Evolutionary conservation across 92 coral and sea anemone species (phyloP).

Genomic region (Hydrozoanthus gracilis): DNA sequence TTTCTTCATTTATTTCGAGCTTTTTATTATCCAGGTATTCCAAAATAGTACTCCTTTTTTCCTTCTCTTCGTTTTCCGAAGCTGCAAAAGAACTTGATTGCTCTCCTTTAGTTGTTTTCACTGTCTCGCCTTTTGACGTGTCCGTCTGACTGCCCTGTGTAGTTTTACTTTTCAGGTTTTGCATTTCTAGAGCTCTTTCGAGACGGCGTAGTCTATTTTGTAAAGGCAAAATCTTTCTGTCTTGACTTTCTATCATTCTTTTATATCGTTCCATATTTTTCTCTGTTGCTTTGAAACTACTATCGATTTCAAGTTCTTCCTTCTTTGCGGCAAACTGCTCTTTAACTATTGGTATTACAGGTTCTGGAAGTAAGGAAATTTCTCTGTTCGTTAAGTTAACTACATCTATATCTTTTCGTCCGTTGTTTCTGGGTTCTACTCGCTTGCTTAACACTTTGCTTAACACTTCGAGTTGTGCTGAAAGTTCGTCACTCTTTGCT

Average conservation of each 20-base stretch:
- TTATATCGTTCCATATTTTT: slow-evolving; percentile 53
- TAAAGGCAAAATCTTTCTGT: slow-evolving; percentile 61
- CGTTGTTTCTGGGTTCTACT: neutral
- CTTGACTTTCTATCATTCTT: slow-evolving; percentile 65
- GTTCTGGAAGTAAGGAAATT: slow-evolving; percentile 33
- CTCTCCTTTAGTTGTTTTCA: neutral
- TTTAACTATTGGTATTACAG: slow-evolving; percentile 43
- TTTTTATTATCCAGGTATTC: neutral
- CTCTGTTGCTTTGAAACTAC: slow-evolving; percentile 37
- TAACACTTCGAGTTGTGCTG: slow-evolving; percentile 17
- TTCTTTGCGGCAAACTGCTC: slow-evolving; percentile 31
- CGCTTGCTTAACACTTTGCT: neutral
- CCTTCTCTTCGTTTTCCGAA: neutral
- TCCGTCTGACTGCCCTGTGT: neutral
- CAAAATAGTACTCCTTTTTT: neutral
- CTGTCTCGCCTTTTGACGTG: neutral
- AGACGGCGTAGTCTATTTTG: slow-evolving; percentile 58
- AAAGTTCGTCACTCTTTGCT: neutral
- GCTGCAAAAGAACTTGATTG: neutral
- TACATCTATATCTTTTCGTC: neutral
- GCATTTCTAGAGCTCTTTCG: slow-evolving; percentile 12
- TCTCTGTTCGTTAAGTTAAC: neutral
- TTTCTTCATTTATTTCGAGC: neutral
- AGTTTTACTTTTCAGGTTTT: neutral
- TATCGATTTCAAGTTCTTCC: slow-evolving; percentile 30